Evolutionary conservation across 2,113 vertebrate genomes (phyloP).

Genomic region (Seriola aureovittata): DNA sequence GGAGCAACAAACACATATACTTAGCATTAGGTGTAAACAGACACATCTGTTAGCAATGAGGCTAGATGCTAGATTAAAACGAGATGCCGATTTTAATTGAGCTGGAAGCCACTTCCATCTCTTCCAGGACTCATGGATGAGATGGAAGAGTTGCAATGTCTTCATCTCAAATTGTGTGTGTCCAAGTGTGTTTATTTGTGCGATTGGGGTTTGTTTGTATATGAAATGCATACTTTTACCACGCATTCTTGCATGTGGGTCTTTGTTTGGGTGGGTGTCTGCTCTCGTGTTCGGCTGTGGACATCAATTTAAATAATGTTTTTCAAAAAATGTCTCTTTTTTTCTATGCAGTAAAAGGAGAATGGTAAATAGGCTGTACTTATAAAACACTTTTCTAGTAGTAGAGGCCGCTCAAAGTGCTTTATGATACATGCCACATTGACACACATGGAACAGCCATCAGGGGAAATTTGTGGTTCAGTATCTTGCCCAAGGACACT

Average conservation of each 20-base stretch:
- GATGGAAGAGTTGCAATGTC: conserved; percentile 24
- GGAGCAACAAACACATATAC: conserved; percentile 75
- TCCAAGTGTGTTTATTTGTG: conserved; percentile 34
- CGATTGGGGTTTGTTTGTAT: conserved; percentile 17
- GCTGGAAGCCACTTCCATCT: conserved; percentile 27
- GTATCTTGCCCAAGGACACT: background rate
- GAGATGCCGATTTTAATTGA: conserved; percentile 28
- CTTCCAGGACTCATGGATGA: conserved; percentile 9
- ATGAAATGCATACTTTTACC: background rate
- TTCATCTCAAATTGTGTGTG: conserved; percentile 26
- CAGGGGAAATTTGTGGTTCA: conserved; percentile 9
- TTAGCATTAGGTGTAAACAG: conserved; percentile 64
- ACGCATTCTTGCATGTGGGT: background rate
- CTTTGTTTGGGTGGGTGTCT: conserved; percentile 19
- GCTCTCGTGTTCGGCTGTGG: conserved; percentile 16
- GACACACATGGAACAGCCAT: background rate
- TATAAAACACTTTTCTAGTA: background rate
- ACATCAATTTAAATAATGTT: conserved; percentile 5
- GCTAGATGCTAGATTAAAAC: conserved; percentile 39
- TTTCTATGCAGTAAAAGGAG: background rate
- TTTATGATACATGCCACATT: background rate
- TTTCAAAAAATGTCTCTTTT: conserved; percentile 5
- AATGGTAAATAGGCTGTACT: background rate
- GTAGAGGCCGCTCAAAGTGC: background rate
- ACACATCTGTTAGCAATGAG: conserved; percentile 79